Conservation (phyloP, 2,797 vertebrate genomes). For the Acanthurus lineatus region DNA sequence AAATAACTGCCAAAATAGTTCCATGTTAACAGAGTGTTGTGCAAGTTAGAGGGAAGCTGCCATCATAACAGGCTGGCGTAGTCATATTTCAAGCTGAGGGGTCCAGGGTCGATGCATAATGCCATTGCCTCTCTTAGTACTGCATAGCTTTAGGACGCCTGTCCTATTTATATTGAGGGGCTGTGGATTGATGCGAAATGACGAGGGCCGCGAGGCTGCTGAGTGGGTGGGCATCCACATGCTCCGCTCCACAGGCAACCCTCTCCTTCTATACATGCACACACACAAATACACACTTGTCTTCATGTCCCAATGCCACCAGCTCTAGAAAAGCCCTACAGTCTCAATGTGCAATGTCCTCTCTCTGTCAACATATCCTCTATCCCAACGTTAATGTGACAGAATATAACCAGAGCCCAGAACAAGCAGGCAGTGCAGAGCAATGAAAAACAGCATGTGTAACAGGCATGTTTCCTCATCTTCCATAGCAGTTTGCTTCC, state of each 20-base stretch:
- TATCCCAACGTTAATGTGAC: slow-evolving; percentile 82
- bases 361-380: slow-evolving; percentile 84
- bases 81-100: slow-evolving; percentile 72
- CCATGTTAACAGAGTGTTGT: slow-evolving; percentile 39
- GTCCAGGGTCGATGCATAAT: slow-evolving; percentile 78
- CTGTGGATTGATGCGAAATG: slow-evolving; percentile 87
- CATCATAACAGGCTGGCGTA: slow-evolving; percentile 58
- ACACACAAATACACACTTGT: slow-evolving; percentile 69
- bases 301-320: slow-evolving; percentile 81
- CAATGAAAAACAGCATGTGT: slow-evolving; percentile 55
- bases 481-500: slow-evolving; percentile 46
- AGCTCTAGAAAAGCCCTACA: slow-evolving; percentile 79
- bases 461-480: slow-evolving; percentile 64
- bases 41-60: slow-evolving; percentile 44
- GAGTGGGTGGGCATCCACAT: slow-evolving; percentile 86
- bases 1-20: slow-evolving; percentile 12
- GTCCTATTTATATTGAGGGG: slow-evolving; percentile 87
- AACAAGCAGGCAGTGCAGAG: slow-evolving; percentile 67
- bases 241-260: slow-evolving; percentile 82
- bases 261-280: slow-evolving; percentile 60
- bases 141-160: slow-evolving; percentile 82
- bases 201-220: slow-evolving; percentile 83
- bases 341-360: slow-evolving; percentile 84
- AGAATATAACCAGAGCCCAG: slow-evolving; percentile 80
- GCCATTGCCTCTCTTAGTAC: slow-evolving; percentile 74